Evolutionary conservation across 1,140 invertebrate genomes (phyloP), one percentile per base, ranked within the genome.

Genomic region (Drosophila elegans): DNA sequence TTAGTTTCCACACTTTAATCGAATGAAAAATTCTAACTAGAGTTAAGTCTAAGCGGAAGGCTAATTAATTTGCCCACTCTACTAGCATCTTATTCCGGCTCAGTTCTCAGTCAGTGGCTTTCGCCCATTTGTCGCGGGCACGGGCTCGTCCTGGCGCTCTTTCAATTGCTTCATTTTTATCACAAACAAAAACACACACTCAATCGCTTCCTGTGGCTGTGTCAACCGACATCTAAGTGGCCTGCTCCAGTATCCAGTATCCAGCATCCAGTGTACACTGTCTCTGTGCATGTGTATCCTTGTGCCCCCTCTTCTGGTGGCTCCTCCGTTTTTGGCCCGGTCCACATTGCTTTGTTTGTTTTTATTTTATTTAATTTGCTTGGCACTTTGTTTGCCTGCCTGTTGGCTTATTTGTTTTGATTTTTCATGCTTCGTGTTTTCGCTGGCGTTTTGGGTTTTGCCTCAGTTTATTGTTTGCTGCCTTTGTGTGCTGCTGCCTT

Each of bases 401-500:
- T 84, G 76, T 80, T 84, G 83, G 75, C 80, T 66, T 79, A 83
- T 83, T 83, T 83, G 80, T 84, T 83, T 83, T 80, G 80, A 84
- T 79, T 84, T 84, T 80, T 76, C 76, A 75, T 84, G 60, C 66
- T 82, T 61, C 62, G 27, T 53, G 45, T 62, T 80, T 69, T 53
- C 46, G 59, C 42, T 72, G 56, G 59, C 57, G 44, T 69, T 48
- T 57, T 72, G 55, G 53, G 45, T 41, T 63, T 74, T 68, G 10
- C 42, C 45, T 39, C 62, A 49, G 34, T 63, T 59, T 53, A 52
- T 46, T 61, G 59, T 60, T 45, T 36, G 61, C 39, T 59, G 61
- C 61, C 54, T 59, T 27, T 57, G 45, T 59, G 56, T 44, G 45
- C 3, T 21, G 56, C 56, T 53, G 62, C 44, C 38, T 68, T 55